These are phyloP conservation scores for Neuroscelio doddi DNA, from an alignment of 2,888 invertebrate genomes.

Conservation along the genomic window DNA sequence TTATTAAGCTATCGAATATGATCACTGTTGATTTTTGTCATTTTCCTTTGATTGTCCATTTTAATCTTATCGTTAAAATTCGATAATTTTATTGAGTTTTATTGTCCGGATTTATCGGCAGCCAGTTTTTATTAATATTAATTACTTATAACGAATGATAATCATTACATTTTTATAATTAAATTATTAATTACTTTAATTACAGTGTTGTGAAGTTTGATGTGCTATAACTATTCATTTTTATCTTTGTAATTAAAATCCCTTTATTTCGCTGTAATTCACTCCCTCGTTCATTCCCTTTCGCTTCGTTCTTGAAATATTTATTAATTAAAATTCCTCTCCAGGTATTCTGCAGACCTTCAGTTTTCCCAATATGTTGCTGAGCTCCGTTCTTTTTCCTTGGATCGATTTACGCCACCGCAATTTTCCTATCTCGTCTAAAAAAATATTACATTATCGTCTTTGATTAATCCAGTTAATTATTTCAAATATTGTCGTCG, in stretches of 20 bases:
- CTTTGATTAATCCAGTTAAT: neutral
- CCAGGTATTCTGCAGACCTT: neutral
- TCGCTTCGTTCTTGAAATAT: constrained; percentile 8
- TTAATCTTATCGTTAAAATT: too few species aligned
- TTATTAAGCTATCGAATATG: too few species aligned
- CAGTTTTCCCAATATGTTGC: neutral
- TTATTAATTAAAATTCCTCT: constrained; percentile 3
- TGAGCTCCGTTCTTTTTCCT: neutral
- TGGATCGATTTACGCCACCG: neutral
- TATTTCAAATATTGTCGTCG: too few species aligned
- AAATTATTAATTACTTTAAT: neutral
- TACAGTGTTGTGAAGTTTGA: neutral
- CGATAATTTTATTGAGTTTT: too few species aligned
- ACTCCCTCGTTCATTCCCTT: constrained; percentile 4
- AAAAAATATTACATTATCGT: too few species aligned
- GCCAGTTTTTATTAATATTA: too few species aligned
- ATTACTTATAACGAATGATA: too few species aligned
- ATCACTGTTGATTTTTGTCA: too few species aligned
- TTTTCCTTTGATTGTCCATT: too few species aligned
- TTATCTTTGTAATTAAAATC: neutral
- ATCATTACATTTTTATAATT: too few species aligned
- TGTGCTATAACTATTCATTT: neutral
- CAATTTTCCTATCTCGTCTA: too few species aligned
- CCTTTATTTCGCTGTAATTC: neutral
- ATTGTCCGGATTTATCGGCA: too few species aligned